Conservation (phyloP, 2,797 vertebrate species). For the Aulostomus chinensis region DNA sequence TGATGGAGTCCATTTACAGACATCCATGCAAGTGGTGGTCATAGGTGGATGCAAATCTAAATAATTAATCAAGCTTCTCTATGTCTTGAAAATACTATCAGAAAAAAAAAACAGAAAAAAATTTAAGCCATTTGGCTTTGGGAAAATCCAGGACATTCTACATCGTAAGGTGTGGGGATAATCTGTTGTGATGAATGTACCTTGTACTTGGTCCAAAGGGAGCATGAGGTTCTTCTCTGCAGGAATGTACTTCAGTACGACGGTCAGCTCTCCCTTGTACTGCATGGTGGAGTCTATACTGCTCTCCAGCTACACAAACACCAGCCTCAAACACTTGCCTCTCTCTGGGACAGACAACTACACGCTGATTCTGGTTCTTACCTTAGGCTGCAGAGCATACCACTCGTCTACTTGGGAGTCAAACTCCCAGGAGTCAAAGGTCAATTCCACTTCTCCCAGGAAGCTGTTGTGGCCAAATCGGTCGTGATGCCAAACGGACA, state of each 20-base stretch:
- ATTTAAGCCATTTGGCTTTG: too few relatives aligned
- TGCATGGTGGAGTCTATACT: constrained; percentile 84
- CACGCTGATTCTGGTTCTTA: constrained; percentile 47
- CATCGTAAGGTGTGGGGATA: too few relatives aligned
- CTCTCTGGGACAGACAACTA: neutral
- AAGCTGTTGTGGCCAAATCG: constrained; percentile 95
- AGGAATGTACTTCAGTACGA: constrained; percentile 92
- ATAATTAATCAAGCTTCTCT: too few relatives aligned
- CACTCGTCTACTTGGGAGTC: constrained; percentile 90
- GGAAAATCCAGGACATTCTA: too few relatives aligned
- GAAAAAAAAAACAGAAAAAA: too few relatives aligned
- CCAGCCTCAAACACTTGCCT: constrained; percentile 2
- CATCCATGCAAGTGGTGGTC: too few relatives aligned
- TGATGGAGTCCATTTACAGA: too few relatives aligned
- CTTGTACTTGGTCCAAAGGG: constrained; percentile 88
- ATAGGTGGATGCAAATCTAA: too few relatives aligned
- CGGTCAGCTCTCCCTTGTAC: constrained; percentile 95
- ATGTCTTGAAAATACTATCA: too few relatives aligned
- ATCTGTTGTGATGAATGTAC: constrained; percentile 68
- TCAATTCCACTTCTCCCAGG: constrained; percentile 94
- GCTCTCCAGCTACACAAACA: constrained; percentile 79
- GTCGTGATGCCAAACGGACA: constrained; percentile 97
- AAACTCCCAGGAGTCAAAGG: constrained; percentile 95
- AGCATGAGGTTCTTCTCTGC: constrained; percentile 87
- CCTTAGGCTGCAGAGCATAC: constrained; percentile 93